These are phyloP conservation scores for Rhinella marina DNA, from an alignment of 2,797 vertebrate species.

Conservation along the genomic window DNA sequence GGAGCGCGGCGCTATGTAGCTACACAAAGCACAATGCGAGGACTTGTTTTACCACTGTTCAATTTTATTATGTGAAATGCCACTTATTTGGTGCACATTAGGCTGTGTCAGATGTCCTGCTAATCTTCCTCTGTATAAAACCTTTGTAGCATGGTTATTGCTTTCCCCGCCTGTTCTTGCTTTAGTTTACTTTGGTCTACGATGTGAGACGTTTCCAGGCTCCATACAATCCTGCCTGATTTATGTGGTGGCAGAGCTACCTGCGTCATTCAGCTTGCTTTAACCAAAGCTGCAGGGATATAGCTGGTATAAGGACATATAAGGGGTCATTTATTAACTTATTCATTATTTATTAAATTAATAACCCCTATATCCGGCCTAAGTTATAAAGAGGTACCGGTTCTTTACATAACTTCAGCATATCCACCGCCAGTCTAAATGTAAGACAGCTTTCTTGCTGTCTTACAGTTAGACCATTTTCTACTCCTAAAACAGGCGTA, in stretches of 20 bases:
- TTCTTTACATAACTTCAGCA: no score
- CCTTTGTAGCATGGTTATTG: background rate
- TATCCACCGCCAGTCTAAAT: no score
- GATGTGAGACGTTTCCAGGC: background rate
- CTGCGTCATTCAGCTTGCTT: no score
- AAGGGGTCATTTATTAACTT: no score
- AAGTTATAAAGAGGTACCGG: no score
- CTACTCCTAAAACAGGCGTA: no score
- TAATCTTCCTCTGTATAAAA: conserved; percentile 7
- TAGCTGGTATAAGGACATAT: background rate
- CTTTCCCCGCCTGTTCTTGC: background rate
- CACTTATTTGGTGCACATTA: conserved; percentile 5
- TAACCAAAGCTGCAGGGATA: background rate
- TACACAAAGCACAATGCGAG: conserved; percentile 24
- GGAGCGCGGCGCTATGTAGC: conserved; percentile 11
- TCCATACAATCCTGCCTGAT: background rate
- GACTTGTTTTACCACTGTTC: conserved; percentile 32
- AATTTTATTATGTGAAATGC: conserved; percentile 41
- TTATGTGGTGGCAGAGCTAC: background rate
- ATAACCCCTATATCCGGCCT: no score
- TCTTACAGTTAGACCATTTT: no score
- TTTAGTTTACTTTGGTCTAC: background rate
- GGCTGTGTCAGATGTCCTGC: background rate
- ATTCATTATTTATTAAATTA: no score
- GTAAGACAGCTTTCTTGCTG: no score